Conservation (phyloP, 2,797 vertebrate genomes). For the Gymnopithys bicolor region DNA sequence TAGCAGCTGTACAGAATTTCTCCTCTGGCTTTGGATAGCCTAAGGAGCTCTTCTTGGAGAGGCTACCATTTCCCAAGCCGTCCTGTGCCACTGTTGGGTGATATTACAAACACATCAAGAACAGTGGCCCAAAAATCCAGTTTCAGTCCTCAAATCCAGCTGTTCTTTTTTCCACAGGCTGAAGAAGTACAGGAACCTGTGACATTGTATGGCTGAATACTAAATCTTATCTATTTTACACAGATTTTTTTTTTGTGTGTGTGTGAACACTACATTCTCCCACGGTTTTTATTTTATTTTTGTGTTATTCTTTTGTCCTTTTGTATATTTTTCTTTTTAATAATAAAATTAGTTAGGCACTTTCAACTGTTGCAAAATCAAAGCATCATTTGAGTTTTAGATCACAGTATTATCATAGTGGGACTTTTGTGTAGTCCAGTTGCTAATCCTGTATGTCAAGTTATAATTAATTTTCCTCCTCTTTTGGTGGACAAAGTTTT, state of each 20-base stretch:
- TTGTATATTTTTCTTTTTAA: not conserved
- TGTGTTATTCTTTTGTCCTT: not conserved
- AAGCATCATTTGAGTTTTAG: not conserved
- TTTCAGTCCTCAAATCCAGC: not conserved
- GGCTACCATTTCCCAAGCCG: not conserved
- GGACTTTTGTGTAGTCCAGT: not conserved
- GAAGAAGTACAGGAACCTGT: not conserved
- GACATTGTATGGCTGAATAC: not conserved
- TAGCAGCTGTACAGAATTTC: not conserved
- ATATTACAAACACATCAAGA: not conserved
- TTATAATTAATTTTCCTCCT: not conserved
- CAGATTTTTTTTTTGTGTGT: not conserved
- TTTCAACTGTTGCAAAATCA: not conserved
- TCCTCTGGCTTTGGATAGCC: not conserved
- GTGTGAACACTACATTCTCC: not conserved
- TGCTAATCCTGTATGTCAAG: not conserved
- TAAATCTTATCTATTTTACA: not conserved
- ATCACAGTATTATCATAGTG: not conserved
- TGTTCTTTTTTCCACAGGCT: not conserved
- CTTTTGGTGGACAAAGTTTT: not conserved
- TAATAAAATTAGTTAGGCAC: not conserved
- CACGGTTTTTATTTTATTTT: not conserved
- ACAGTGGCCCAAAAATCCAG: not conserved
- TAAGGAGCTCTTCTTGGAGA: not conserved
- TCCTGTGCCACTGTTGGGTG: too few species aligned